Evolutionary conservation across 2,113 vertebrate genomes (phyloP).

Genomic region (Stercorarius parasiticus): DNA sequence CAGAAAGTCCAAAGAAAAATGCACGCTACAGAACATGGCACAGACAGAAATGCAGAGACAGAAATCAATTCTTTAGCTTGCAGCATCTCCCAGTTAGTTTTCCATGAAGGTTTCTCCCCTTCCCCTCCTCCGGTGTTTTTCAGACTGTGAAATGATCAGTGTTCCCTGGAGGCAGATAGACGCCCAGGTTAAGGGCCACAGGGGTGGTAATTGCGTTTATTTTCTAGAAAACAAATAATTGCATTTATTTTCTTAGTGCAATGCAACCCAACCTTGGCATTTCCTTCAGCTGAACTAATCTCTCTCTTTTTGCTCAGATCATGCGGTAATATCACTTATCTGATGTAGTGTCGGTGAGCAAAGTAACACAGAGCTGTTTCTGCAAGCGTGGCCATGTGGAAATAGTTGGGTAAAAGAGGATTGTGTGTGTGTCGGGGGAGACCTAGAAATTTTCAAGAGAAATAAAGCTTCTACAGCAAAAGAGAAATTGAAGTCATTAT

Average conservation of each 20-base stretch:
- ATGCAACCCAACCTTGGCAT: background rate
- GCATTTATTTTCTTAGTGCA: background rate
- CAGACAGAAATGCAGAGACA: background rate
- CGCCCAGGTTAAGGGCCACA: background rate
- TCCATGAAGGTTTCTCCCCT: background rate
- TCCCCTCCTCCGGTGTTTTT: background rate
- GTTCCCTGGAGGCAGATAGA: background rate
- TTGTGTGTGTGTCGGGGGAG: no score
- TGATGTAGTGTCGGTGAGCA: background rate
- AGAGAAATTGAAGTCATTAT: background rate
- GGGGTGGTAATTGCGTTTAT: background rate
- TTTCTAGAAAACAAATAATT: background rate
- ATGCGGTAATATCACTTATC: background rate
- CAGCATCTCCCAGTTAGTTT: constrained; percentile 29
- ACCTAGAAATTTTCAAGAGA: background rate
- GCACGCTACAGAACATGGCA: background rate
- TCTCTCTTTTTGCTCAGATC: background rate
- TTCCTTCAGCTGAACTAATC: background rate
- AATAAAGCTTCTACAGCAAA: background rate
- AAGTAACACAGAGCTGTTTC: background rate
- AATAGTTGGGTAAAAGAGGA: background rate
- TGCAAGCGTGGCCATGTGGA: background rate
- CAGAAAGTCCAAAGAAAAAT: background rate
- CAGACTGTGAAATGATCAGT: background rate
- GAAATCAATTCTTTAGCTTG: background rate